Base-by-base conservation (phyloP, 2,888 invertebrate species). In the Ephialtes manifestator region DNA sequence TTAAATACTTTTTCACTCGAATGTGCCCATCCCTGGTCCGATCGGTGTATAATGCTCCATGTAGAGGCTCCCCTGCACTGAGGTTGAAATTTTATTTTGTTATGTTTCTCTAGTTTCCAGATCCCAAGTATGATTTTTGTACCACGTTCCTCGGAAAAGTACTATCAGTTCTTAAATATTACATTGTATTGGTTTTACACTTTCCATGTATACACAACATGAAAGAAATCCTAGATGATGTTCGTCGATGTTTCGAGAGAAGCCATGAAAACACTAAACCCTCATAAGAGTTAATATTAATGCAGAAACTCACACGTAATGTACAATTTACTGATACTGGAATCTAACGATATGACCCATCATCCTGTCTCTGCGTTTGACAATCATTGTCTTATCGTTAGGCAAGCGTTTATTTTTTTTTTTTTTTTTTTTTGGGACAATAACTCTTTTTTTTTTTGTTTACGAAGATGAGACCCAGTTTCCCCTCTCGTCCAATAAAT, bases 351-450 rank as follows among this genome's bases (percentile, higher is more conserved):
- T 72, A 81, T 24, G 81, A 84, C 46, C 55, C 39, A 74, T 24
- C 65, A 72, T 48, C 24, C n/a, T 24, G 20, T 58, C 46, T 15
- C 10, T 46, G 10, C 43, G 13, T 4, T 8, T 46, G 65, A 35
- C 65, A n/a, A 63, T 48, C 46, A 28, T 58, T 55, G 39, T 53
- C 39, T 67, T 63, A 60, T 74, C 67, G 20, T 81, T 75, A 84
- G 58, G 68, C 84, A 84, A 84, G 72, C 77, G 76, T 77, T 78
- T 35, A 13, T 74, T 81, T 72, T 74, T 81, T 81, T 39, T 80
- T 71, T n/a, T n/a, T n/a, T n/a, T n/a, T n/a, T n/a, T n/a, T n/a
- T n/a, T 77, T 67, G 46, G 15, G 71, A 72, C 76, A 74, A 74
- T 65, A 53, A 65, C 28, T 76, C 53, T 31, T 35, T 39, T 11